Conservation (phyloP, 2,113 vertebrate species). For the Pavo muticus region DNA sequence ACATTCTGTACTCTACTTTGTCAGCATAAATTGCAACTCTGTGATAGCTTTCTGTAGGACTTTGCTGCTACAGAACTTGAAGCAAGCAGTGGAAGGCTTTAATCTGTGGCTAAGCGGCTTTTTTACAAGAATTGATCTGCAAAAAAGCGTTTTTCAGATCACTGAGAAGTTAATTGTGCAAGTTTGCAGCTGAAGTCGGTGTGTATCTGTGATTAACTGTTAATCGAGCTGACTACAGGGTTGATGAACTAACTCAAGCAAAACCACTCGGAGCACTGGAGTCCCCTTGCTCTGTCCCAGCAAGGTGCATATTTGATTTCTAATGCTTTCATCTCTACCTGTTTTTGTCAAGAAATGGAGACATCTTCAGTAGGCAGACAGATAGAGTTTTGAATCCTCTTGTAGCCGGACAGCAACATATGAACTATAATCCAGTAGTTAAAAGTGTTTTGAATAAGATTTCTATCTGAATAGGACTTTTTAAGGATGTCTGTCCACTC, state of each 20-base stretch:
- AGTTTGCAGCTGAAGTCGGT: not conserved
- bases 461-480: not conserved
- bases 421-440: not conserved
- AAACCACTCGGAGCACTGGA: not conserved
- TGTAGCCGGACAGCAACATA: not conserved
- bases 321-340: not conserved
- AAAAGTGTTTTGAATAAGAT: not conserved
- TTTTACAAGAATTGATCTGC: not conserved
- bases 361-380: not conserved
- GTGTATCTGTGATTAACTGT: not conserved
- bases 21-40: not conserved
- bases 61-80: not conserved
- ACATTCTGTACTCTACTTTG: not conserved
- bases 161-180: not conserved
- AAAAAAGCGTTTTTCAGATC: not conserved
- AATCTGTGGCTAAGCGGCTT: not conserved
- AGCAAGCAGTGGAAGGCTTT: not conserved
- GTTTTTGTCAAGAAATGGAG: not conserved
- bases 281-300: not conserved
- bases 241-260: not conserved
- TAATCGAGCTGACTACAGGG: not conserved
- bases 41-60: not conserved
- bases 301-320: not conserved
- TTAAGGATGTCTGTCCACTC: not conserved
- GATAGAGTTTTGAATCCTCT: not conserved